A percentile compares a stretch with the other conserved stretches of the same genome.
Evolutionary conservation across 2,888 invertebrate genomes (phyloP).

Genomic region (Torymus texanus): DNA sequence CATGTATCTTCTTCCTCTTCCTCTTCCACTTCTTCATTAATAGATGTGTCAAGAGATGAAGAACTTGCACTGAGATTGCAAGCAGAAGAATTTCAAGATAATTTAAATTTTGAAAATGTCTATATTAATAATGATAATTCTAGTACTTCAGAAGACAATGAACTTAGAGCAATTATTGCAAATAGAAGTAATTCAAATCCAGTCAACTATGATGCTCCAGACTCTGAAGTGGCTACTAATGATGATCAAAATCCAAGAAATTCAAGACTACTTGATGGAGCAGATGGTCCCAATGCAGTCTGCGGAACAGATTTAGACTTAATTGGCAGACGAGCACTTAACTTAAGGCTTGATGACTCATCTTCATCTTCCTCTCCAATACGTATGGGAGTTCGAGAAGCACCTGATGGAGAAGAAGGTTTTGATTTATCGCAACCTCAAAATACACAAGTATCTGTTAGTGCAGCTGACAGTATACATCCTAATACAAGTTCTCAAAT

Average conservation of each 20-base stretch:
- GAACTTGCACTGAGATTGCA: constrained; percentile 72
- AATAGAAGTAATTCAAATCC: constrained; percentile 41
- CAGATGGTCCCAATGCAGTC: constrained; percentile 71
- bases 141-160: constrained; percentile 37
- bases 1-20: constrained; percentile 48
- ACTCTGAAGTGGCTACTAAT: constrained; percentile 37
- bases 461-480: constrained; percentile 57
- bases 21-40: constrained; percentile 46
- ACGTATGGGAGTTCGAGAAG: constrained; percentile 79
- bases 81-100: constrained; percentile 70
- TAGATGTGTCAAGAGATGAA: constrained; percentile 70
- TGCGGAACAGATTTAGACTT: constrained; percentile 72
- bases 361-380: constrained; percentile 69
- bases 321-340: constrained; percentile 68
- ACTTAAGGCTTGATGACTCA: constrained; percentile 66
- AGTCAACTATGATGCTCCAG: constrained; percentile 7
- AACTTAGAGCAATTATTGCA: constrained; percentile 28
- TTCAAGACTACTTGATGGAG: constrained; percentile 71
- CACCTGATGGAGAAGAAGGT: constrained; percentile 80
- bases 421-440: constrained; percentile 67
- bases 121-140: constrained; percentile 39
- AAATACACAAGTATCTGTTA: constrained; percentile 63
- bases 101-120: constrained; percentile 60
- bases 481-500: constrained; percentile 26
- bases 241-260: constrained; percentile 65